Evolutionary conservation across 1,140 invertebrate species (phyloP), one percentile per base, ranked within the genome.

Genomic region (Rhagoletis zephyria): DNA sequence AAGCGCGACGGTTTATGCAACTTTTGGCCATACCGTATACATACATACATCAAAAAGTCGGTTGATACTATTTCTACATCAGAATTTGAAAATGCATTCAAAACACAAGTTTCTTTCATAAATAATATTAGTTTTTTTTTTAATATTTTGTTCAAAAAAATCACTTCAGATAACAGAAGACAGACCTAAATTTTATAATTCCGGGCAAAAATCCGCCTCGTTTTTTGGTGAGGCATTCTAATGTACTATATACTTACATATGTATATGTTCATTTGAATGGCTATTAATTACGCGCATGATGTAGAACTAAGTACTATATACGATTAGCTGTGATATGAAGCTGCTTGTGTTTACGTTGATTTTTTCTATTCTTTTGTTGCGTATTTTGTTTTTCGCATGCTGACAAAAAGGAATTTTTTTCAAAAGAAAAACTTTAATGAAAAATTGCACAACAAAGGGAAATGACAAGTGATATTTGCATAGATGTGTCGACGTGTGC

Each of bases 241-340:
- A 10, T 30, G 4, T 9, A 2, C n/a, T 65, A 60, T 4, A 16
- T 42, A 70, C 45, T 14, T 42, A 70, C 40, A 42, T 40, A 63
- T n/a, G 4, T 30, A 45, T 40, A 70, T 12, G 12, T 1, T 12
- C 65, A 48, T 74, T 74, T 40, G 67, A 48, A 14, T 74, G 42
- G 30, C 16, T 74, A 74, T 74, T 74, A 74, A 74, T 74, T 74
- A 74, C 67, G 67, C 42, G 42, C 67, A 74, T 74, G 12, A 48
- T 74, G 67, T 2, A 74, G 67, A n/a, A 74, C 67, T 74, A 74
- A 74, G 30, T 30, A 30, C 30, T 30, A 30, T 30, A 30, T 30
- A 74, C 67, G 67, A 48, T 74, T 70, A 42, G 40, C 45, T 45
- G 42, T 70, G 67, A 30, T 12, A 45, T 70, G 19, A 67, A 40